Evolutionary conservation across 2,797 vertebrate genomes (phyloP).

Genomic region (Poeciliopsis gracilis): DNA sequence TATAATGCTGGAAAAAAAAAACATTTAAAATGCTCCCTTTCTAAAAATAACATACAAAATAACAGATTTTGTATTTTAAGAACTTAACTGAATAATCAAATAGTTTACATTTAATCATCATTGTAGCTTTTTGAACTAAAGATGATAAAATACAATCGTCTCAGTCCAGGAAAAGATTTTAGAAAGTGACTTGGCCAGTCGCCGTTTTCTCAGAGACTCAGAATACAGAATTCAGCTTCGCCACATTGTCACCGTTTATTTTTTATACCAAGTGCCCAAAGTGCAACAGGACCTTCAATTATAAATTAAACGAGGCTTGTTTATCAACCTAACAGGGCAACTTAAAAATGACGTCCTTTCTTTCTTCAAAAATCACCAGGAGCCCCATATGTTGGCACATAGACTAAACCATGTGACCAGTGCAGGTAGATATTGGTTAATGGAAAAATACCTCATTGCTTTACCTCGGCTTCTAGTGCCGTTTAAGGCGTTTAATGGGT

Average conservation of each 20-base stretch:
- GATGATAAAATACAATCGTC: neutral
- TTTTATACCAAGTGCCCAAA: neutral
- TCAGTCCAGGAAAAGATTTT: neutral
- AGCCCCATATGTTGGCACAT: neutral
- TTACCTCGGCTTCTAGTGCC: slow-evolving; percentile 12
- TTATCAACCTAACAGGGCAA: neutral
- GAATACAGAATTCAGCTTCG: neutral
- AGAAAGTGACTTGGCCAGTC: neutral
- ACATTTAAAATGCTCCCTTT: neutral
- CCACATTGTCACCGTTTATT: neutral
- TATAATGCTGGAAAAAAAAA: neutral
- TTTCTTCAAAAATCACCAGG: neutral
- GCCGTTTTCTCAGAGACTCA: neutral
- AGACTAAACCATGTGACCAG: slow-evolving; percentile 25
- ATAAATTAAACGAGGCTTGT: neutral
- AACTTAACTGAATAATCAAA: neutral
- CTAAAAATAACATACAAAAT: too few species aligned
- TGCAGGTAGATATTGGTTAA: slow-evolving; percentile 45
- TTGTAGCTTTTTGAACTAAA: neutral
- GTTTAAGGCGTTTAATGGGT: slow-evolving; percentile 34
- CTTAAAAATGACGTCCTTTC: neutral
- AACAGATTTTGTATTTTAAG: neutral
- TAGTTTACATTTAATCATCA: neutral
- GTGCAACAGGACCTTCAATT: neutral
- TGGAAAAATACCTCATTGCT: slow-evolving; percentile 20